These are phyloP conservation scores for Melanerpes aurifrons DNA, from an alignment of 2,113 vertebrate species.

Conservation along the genomic window DNA sequence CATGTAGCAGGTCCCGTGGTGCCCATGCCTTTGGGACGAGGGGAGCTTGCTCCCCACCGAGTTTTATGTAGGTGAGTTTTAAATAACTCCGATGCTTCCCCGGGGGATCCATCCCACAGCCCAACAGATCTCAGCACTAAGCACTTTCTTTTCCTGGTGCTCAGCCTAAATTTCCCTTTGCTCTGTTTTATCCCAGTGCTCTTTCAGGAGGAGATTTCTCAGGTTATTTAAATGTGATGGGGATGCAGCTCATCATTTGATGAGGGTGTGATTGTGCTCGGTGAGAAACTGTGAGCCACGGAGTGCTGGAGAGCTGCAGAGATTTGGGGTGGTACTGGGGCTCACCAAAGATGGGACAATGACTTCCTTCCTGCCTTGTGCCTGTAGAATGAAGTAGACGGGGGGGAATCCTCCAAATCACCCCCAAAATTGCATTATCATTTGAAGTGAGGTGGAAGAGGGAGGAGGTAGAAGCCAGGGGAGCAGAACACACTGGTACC, in stretches of 20 bases:
- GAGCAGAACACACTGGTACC: rapidly evolving
- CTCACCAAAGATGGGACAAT: rapidly evolving
- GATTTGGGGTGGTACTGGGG: not conserved
- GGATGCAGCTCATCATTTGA: not conserved
- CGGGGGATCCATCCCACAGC: conserved; percentile 3
- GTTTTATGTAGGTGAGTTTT: conserved; percentile 59
- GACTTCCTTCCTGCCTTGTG: too few relatives aligned
- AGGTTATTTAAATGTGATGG: not conserved
- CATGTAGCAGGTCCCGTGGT: not conserved
- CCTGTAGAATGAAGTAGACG: not conserved
- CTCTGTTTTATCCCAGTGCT: not conserved
- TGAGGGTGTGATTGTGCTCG: not conserved
- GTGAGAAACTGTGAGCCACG: not conserved
- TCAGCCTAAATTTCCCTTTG: conserved; percentile 7
- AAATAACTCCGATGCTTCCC: conserved; percentile 41
- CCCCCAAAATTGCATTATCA: not conserved
- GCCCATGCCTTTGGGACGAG: not conserved
- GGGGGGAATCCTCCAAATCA: rapidly evolving
- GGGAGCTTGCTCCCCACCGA: not conserved
- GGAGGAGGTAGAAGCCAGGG: not conserved
- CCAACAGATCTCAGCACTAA: conserved; percentile 23
- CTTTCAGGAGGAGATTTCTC: rapidly evolving
- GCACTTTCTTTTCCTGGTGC: conserved; percentile 41
- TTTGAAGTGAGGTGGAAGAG: not conserved
- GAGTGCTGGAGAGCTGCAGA: rapidly evolving